phyloP scores from a whole-genome alignment of 1,140 invertebrate species.

The Heliconius eleuchia region DNA sequence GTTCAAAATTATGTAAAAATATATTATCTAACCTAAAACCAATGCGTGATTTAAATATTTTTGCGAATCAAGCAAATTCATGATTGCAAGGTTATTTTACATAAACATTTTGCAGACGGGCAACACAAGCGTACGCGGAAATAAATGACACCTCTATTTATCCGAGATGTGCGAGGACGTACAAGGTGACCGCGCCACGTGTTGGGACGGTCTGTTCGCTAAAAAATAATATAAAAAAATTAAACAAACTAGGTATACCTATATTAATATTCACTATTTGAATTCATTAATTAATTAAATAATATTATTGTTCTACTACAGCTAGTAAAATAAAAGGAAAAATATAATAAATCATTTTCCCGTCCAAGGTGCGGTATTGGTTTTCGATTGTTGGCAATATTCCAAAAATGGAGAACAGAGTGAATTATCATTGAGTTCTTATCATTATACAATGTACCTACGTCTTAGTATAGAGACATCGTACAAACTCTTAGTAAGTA shows the following conservation, averaged over 20 bases:
- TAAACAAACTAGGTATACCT: not conserved
- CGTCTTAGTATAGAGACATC: not conserved
- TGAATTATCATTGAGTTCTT: not conserved
- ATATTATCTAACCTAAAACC: not conserved
- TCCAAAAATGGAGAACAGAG: not conserved
- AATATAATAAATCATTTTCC: not conserved
- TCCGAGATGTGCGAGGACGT: conserved; percentile 68
- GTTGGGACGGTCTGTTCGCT: conserved; percentile 28
- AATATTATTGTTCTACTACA: not conserved
- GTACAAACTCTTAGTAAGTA: not conserved
- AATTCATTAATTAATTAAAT: not conserved
- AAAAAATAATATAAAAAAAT: not conserved
- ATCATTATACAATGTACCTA: no score
- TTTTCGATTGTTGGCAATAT: not conserved
- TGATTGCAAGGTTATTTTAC: conserved; percentile 34
- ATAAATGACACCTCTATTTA: conserved; percentile 70
- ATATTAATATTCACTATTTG: not conserved
- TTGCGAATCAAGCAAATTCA: conserved; percentile 13
- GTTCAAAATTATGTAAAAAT: not conserved
- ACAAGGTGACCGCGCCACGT: conserved; percentile 69
- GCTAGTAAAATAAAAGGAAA: not conserved
- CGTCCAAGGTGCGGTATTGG: not conserved
- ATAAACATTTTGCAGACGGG: conserved; percentile 41
- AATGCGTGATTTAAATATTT: not conserved
- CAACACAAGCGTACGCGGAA: conserved; percentile 57